Evolutionary conservation across 2,888 invertebrate species (phyloP).

Genomic region (Phaedon cochleariae): DNA sequence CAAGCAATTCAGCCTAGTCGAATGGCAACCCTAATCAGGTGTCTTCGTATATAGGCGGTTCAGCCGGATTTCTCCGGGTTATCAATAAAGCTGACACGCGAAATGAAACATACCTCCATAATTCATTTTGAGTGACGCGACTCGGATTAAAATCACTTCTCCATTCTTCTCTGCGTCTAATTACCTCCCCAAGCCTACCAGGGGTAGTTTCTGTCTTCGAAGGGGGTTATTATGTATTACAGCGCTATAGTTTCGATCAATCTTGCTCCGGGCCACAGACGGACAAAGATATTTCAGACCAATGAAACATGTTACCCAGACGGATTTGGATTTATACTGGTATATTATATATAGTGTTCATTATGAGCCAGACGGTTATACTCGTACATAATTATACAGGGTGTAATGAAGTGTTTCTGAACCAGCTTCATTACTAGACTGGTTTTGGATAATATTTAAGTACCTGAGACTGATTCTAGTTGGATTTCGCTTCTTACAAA

Average conservation of each 20-base stretch:
- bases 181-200: constrained; percentile 7
- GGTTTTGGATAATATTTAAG: too few species aligned
- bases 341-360: too few species aligned
- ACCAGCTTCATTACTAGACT: too few species aligned
- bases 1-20: too few species aligned
- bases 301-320: too few species aligned
- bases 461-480: too few species aligned
- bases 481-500: too few species aligned
- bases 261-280: background rate
- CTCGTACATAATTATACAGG: too few species aligned
- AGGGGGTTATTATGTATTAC: background rate
- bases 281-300: too few species aligned
- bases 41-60: constrained; percentile 7
- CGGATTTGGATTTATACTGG: too few species aligned
- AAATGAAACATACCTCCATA: constrained; percentile 24
- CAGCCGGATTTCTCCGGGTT: constrained; percentile 9
- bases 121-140: constrained; percentile 21
- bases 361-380: too few species aligned
- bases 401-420: too few species aligned
- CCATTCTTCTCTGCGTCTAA: constrained; percentile 12
- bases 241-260: background rate
- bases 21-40: background rate
- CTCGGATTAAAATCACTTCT: constrained; percentile 16
- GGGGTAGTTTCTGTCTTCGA: background rate
- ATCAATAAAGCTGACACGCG: constrained; percentile 23